Base-by-base conservation (phyloP, 92 coral and sea anemone species). In the Isaurus tuberculatus region DNA sequence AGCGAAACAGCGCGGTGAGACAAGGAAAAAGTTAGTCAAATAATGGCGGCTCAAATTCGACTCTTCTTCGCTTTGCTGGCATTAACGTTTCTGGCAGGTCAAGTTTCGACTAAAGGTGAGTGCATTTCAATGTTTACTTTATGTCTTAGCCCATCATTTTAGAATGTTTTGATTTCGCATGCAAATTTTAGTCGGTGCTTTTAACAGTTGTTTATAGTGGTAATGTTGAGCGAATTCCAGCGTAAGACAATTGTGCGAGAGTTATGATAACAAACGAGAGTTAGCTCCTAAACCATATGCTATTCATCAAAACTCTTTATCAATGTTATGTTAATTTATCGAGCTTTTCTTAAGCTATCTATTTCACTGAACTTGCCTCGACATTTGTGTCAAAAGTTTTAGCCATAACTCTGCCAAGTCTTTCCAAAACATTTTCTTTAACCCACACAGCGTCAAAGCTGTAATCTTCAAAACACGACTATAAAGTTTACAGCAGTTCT, bases 121-220 rank as follows among this genome's bases (percentile, higher is more conserved):
- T 57, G 20, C 44, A n/a, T 16, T 33, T 58, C 44, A 14, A 15
- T 77, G 70, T 77, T 77, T 77, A 77, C 70, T 65, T n/a, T 77
- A 30, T 22, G 70, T 22, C 48, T 34, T 77, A 77, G 58, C 58
- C 82, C 82, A 57, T 77, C 70, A 44, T 77, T 57, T 77, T 8
- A 53, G 55, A 43, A 60, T 77, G 82, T 77, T 77, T 77, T 77
- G 82, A 77, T 77, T 77, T 77, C 82, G 23, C 58, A 77, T 77
- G 82, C 82, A 77, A 77, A 77, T 77, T 33, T 58, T 7, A 77
- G 34, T 55, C 82, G 82, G 51, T 58, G 57, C 32, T 57, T 77
- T 58, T 77, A 40, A 77, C 48, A 57, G 43, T 77, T 77, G 82
- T 58, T 77, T 77, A 77, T 60, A 77, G 70, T 57, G 16, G 29